Conservation (phyloP, 1,140 invertebrate genomes). For the Sminthurides bifidus region DNA sequence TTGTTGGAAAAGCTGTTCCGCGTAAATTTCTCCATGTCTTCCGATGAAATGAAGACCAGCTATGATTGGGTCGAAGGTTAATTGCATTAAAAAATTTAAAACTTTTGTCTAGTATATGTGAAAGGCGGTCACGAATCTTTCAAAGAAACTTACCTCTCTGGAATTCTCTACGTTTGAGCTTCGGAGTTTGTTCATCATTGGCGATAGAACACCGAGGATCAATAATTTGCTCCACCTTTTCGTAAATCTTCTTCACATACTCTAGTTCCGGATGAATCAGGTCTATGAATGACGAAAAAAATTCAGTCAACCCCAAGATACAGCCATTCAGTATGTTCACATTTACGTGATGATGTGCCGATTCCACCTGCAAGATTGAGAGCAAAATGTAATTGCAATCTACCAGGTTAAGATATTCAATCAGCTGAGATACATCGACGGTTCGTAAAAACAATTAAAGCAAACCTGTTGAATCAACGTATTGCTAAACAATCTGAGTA, state of each 20-base stretch:
- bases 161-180: slow-evolving; percentile 27
- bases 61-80: background rate
- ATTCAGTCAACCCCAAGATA: slow-evolving; percentile 14
- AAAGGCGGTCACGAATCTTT: background rate
- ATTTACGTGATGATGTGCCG: slow-evolving; percentile 18
- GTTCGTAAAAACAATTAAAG: background rate
- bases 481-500: slow-evolving; percentile 3
- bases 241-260: slow-evolving; percentile 13
- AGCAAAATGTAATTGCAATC: background rate
- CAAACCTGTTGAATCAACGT: slow-evolving; percentile 14
- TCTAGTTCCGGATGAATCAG: background rate
- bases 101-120: background rate
- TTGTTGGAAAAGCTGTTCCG: slow-evolving; percentile 5
- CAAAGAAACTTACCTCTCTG: slow-evolving; percentile 17
- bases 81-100: background rate
- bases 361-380: slow-evolving; percentile 14
- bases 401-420: background rate
- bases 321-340: slow-evolving; percentile 20
- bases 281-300: slow-evolving; percentile 11
- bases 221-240: slow-evolving; percentile 21
- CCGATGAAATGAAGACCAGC: slow-evolving; percentile 21
- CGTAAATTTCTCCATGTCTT: slow-evolving; percentile 16
- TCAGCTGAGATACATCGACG: background rate
- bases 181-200: slow-evolving; percentile 7
- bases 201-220: slow-evolving; percentile 26